Base-by-base conservation (phyloP, 1,140 invertebrate species). In the Micrasema minimum region DNA sequence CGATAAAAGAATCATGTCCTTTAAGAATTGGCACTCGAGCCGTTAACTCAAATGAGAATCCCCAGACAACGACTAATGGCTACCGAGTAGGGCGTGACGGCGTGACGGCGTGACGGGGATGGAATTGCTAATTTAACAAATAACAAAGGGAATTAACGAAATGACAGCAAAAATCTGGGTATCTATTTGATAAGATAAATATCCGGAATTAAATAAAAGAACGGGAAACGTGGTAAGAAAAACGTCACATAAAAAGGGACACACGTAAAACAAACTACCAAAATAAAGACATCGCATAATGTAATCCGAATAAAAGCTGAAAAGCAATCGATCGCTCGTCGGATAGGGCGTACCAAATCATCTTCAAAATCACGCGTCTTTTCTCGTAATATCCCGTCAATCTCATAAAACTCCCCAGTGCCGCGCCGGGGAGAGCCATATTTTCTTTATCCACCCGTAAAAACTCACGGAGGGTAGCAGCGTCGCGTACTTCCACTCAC, bases 101-200 rank as follows among this genome's bases (percentile, higher is more conserved):
- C 59, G 37, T 18, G 37, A 41, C 37, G 22, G 50, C 51, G 35
- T 7, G 7, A 31, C 53, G 53, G 69, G 53, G 48, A 71, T 71
- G 72, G 72, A 74, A 74, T 74, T 74, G 72, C 72, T 74, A 74
- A 74, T 74, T 74, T 74, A 71, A 74, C 72, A 66, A 74, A 74
- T 74, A 74, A 74, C 69, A 74, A 71, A 71, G 72, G 59, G 72
- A 71, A 71, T 71, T 68, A 74, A 74, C 68, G 66, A 71, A 69
- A 67, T 69, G 69, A 67, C 68, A 71, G 68, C 59, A 67, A 71
- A 64, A 74, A 64, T 53, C 69, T 66, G 69, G 46, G 65, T 69
- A 51, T 55, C 67, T 67, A 31, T 31, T 31, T 31, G 26, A 31
- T 31, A 7, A 31, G 26, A 31, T 31, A 31, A 31, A 31, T 31